phyloP scores from a whole-genome alignment of 2,113 vertebrate species.

The Apaloderma vittatum region DNA sequence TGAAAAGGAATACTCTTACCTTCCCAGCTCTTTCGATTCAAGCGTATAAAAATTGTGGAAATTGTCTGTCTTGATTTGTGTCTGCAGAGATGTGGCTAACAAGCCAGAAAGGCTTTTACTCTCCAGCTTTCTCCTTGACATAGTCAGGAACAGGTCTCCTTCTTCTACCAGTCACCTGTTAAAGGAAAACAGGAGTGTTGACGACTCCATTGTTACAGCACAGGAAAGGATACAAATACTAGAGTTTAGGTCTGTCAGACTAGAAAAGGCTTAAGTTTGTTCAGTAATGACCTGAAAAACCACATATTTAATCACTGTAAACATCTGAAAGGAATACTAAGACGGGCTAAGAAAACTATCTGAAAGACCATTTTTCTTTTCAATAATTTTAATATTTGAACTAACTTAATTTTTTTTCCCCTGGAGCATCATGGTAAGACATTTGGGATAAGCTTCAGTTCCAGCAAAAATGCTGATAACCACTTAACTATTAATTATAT shows the following conservation, averaged over 20 bases:
- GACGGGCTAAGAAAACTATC: background rate
- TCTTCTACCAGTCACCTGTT: slow-evolving; percentile 30
- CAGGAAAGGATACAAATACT: background rate
- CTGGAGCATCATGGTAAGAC: background rate
- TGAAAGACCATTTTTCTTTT: background rate
- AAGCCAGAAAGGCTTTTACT: slow-evolving; percentile 85
- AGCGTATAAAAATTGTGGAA: slow-evolving; percentile 86
- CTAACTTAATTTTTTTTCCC: background rate
- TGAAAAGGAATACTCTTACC: slow-evolving; percentile 79
- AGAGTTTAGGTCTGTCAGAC: background rate
- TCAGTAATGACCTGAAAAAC: background rate
- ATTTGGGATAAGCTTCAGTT: background rate
- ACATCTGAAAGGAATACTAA: background rate
- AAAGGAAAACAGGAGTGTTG: background rate
- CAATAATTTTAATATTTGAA: background rate
- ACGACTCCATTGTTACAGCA: background rate
- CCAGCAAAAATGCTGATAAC: background rate
- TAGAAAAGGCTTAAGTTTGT: background rate
- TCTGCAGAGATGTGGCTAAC: slow-evolving; percentile 85
- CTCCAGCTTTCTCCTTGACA: slow-evolving; percentile 87
- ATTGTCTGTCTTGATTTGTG: slow-evolving; percentile 84
- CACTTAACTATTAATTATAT: background rate
- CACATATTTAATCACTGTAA: background rate
- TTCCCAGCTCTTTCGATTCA: slow-evolving; percentile 87
- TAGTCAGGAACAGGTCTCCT: background rate